phyloP scores from a whole-genome alignment of 2,888 invertebrate species.

The Drosophila neutralis region DNA sequence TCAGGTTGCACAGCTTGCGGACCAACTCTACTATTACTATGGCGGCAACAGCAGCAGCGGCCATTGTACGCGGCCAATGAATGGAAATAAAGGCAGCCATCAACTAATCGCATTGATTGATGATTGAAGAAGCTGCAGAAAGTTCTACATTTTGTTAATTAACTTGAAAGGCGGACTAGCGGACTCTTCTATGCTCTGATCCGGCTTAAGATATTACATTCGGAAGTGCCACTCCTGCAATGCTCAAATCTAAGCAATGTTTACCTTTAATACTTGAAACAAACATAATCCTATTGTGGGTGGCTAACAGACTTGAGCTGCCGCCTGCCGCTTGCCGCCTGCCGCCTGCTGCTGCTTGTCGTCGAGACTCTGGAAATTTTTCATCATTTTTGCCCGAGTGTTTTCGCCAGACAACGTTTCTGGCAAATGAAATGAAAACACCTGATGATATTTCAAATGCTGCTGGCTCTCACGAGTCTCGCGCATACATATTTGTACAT shows the following conservation, averaged over 20 bases:
- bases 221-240: slow-evolving; percentile 19
- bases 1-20: slow-evolving; percentile 53
- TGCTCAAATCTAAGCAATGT: slow-evolving; percentile 32
- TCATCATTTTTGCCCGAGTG: slow-evolving; percentile 49
- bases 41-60: neutral
- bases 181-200: slow-evolving; percentile 18
- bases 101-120: slow-evolving; percentile 36
- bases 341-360: slow-evolving; percentile 1
- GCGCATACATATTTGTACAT: slow-evolving; percentile 14
- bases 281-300: slow-evolving; percentile 21
- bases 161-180: slow-evolving; percentile 47
- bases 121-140: slow-evolving; percentile 20
- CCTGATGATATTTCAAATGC: slow-evolving; percentile 76
- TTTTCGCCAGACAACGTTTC: slow-evolving; percentile 75
- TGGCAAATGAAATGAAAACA: slow-evolving; percentile 84
- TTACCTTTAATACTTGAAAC: slow-evolving; percentile 45
- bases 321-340: neutral
- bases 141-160: slow-evolving; percentile 43
- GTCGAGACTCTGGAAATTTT: slow-evolving; percentile 32
- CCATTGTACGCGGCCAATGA: slow-evolving; percentile 35
- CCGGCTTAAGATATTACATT: slow-evolving; percentile 24
- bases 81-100: slow-evolving; percentile 29
- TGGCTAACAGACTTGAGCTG: slow-evolving; percentile 24
- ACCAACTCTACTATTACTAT: slow-evolving; percentile 4
- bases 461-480: slow-evolving; percentile 17